Evolutionary conservation across 2,797 vertebrate genomes (phyloP).

Genomic region (Argentina silus): DNA sequence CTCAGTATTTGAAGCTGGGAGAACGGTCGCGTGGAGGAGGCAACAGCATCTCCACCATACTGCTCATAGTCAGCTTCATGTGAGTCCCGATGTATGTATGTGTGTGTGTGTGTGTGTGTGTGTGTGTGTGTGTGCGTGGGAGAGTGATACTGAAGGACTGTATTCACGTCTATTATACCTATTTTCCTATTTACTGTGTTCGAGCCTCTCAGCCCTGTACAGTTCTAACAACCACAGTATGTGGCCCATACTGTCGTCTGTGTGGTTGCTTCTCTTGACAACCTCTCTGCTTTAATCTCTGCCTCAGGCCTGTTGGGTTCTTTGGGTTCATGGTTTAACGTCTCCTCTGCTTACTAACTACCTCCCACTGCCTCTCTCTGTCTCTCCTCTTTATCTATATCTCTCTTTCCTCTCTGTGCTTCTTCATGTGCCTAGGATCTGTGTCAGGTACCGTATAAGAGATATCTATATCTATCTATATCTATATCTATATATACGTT

Average conservation of each 20-base stretch:
- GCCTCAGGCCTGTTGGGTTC: constrained; percentile 34
- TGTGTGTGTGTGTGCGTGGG: constrained; percentile 1
- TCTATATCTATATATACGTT: too few relatives aligned
- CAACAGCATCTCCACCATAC: constrained; percentile 81
- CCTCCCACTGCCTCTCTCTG: constrained; percentile 50
- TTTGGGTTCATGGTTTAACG: constrained; percentile 37
- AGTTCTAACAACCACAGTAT: background rate
- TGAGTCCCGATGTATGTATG: constrained; percentile 67
- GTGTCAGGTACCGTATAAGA: constrained; percentile 84
- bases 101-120: constrained; percentile 10
- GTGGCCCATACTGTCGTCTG: background rate
- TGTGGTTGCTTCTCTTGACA: background rate
- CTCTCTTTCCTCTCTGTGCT: constrained; percentile 55
- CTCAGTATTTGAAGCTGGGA: constrained; percentile 69
- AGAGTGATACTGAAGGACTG: background rate
- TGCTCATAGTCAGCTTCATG: constrained; percentile 91
- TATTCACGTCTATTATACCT: too few relatives aligned
- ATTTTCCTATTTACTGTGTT: too few relatives aligned
- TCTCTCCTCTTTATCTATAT: constrained; percentile 50
- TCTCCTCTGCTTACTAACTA: constrained; percentile 58
- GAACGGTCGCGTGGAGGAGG: constrained; percentile 68
- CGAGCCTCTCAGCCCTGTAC: background rate
- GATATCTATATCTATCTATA: background rate
- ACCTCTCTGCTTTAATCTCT: constrained; percentile 23
- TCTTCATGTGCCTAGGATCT: constrained; percentile 82